Evolutionary conservation across 1,140 invertebrate genomes (phyloP).

Genomic region (Monomorium pharaonis): DNA sequence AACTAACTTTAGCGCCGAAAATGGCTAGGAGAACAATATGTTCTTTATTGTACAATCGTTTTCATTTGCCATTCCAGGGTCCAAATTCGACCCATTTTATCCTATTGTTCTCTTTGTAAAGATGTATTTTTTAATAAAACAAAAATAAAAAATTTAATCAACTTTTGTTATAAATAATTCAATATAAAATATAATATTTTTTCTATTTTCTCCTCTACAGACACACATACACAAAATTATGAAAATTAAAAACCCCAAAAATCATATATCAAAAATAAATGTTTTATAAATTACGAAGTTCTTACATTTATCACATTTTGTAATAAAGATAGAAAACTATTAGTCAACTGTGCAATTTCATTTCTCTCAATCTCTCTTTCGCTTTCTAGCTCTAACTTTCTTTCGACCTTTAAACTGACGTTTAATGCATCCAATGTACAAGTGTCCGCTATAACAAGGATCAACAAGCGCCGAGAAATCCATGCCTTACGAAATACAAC

Average conservation of each 20-base stretch:
- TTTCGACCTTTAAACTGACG: background rate
- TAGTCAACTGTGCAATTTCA: background rate
- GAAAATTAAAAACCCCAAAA: background rate
- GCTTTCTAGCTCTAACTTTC: background rate
- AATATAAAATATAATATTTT: background rate
- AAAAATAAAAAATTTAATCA: background rate
- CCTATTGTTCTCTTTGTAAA: no score
- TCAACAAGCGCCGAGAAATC: constrained; percentile 71
- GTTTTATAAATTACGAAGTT: background rate
- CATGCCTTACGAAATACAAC: constrained; percentile 71
- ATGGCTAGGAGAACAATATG: no score
- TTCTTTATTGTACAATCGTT: no score
- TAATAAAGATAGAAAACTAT: background rate
- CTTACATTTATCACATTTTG: background rate
- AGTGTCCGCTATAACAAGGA: constrained; percentile 68
- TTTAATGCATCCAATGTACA: constrained; percentile 66
- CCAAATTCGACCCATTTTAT: no score
- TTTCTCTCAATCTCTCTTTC: background rate
- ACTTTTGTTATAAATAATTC: background rate
- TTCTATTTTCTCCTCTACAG: background rate
- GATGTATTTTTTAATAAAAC: background rate
- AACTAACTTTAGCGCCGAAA: no score
- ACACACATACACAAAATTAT: background rate
- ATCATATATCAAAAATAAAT: background rate
- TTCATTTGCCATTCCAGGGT: no score